A percentile compares a stretch with the other conserved stretches of the same genome.
These are phyloP conservation scores for Leucoma salicis DNA, from an alignment of 2,888 invertebrate species.

Conservation along the genomic window DNA sequence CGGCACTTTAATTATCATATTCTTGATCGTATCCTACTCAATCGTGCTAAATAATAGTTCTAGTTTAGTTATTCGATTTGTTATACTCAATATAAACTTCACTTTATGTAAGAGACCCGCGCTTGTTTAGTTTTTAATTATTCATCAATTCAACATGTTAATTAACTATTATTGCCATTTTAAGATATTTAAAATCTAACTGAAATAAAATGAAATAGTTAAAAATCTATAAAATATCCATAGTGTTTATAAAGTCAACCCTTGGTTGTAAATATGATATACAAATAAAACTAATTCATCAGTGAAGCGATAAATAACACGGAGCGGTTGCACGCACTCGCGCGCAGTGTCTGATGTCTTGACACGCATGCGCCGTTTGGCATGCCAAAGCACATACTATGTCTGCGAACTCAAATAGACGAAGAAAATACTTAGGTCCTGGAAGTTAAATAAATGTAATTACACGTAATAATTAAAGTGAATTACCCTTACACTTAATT, in stretches of 20 bases:
- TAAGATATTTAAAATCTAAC: too few species aligned
- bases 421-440: slow-evolving; percentile 34
- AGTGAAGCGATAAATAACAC: slow-evolving; percentile 68
- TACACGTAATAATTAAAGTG: too few species aligned
- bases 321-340: slow-evolving; percentile 69
- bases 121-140: too few species aligned
- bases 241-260: slow-evolving; percentile 59
- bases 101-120: too few species aligned
- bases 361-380: slow-evolving; percentile 65
- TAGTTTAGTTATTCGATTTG: slow-evolving; percentile 3
- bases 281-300: slow-evolving; percentile 63
- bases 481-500: too few species aligned
- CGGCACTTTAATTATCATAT: slow-evolving; percentile 81
- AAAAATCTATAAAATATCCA: slow-evolving; percentile 62
- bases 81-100: too few species aligned
- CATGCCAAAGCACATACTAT: slow-evolving; percentile 67
- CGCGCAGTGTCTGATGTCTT: slow-evolving; percentile 66
- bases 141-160: too few species aligned
- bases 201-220: slow-evolving; percentile 46
- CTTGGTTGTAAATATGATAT: slow-evolving; percentile 62
- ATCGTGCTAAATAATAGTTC: slow-evolving; percentile 22
- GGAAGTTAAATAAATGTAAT: slow-evolving; percentile 29
- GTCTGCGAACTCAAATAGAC: slow-evolving; percentile 44
- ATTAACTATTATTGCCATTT: neutral
- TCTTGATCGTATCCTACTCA: slow-evolving; percentile 52